These are phyloP conservation scores for Drosophila ambigua DNA, from an alignment of 1,140 invertebrate genomes.

Conservation along the genomic window DNA sequence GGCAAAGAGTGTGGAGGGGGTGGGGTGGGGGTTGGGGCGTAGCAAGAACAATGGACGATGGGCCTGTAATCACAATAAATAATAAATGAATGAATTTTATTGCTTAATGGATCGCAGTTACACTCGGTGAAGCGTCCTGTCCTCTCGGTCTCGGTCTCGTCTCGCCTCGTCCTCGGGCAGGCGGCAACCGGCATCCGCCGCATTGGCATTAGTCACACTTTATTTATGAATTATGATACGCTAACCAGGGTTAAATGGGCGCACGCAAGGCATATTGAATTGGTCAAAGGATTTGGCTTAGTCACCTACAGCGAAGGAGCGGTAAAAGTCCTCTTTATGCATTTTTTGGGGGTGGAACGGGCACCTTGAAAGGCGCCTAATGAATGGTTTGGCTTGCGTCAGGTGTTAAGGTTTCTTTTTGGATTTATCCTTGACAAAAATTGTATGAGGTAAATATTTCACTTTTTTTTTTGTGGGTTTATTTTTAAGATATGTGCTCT, in stretches of 20 bases:
- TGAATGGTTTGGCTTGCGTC: background rate
- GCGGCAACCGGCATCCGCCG: conserved; percentile 1
- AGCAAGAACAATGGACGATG: conserved; percentile 63
- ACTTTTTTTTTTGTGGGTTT: no score
- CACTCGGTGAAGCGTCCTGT: conserved; percentile 52
- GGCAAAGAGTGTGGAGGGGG: background rate
- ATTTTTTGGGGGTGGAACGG: no score
- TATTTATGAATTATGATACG: conserved; percentile 78
- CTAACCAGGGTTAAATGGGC: conserved; percentile 47
- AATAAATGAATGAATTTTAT: conserved; percentile 82
- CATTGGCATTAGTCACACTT: conserved; percentile 79
- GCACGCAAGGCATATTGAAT: conserved; percentile 28
- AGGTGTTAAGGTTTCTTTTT: no score
- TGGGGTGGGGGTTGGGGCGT: no score
- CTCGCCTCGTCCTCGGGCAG: conserved; percentile 3
- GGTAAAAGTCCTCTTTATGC: no score
- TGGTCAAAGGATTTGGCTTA: conserved; percentile 9
- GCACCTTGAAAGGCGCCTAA: background rate
- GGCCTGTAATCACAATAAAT: conserved; percentile 81
- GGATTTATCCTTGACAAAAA: no score
- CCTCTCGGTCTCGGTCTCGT: conserved; percentile 10
- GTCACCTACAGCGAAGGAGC: background rate
- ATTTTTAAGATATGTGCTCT: no score
- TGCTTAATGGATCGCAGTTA: conserved; percentile 82
- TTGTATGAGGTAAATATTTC: no score